Evolutionary conservation across 2,113 vertebrate genomes (phyloP).

Genomic region (Fulmarus glacialis): DNA sequence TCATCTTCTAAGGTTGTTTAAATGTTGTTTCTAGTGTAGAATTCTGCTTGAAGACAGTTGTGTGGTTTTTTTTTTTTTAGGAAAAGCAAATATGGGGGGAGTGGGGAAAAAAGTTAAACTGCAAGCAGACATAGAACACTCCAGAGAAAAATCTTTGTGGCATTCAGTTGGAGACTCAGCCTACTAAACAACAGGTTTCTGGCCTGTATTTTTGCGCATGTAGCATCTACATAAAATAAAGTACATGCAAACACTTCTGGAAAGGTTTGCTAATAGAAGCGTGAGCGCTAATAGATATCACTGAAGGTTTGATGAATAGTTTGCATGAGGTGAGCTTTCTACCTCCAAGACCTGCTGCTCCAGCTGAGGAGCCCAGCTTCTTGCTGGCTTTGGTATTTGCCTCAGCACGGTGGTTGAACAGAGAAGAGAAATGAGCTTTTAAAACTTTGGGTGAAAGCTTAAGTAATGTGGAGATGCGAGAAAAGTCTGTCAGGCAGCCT

Average conservation of each 20-base stretch:
- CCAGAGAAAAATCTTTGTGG: neutral
- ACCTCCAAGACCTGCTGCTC: neutral
- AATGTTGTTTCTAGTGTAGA: neutral
- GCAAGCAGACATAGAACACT: neutral
- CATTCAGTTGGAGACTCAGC: neutral
- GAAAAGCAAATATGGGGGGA: neutral
- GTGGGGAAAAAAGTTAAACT: neutral
- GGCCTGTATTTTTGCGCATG: neutral
- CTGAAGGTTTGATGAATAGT: neutral
- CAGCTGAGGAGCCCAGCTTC: neutral
- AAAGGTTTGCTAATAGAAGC: neutral
- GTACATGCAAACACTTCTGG: accelerated
- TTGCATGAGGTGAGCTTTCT: neutral
- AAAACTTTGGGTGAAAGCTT: accelerated
- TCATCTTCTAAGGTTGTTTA: neutral
- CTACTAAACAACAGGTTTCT: neutral
- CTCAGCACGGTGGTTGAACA: too few species aligned
- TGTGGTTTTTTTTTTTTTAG: neutral
- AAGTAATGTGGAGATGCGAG: too few species aligned
- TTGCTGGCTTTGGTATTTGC: neutral
- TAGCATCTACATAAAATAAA: neutral
- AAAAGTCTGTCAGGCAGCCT: neutral
- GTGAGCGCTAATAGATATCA: accelerated
- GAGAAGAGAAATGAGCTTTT: neutral
- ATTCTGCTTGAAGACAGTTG: neutral